Conservation (phyloP, 92 coral and sea anemone genomes). For the Porites divaricata region DNA sequence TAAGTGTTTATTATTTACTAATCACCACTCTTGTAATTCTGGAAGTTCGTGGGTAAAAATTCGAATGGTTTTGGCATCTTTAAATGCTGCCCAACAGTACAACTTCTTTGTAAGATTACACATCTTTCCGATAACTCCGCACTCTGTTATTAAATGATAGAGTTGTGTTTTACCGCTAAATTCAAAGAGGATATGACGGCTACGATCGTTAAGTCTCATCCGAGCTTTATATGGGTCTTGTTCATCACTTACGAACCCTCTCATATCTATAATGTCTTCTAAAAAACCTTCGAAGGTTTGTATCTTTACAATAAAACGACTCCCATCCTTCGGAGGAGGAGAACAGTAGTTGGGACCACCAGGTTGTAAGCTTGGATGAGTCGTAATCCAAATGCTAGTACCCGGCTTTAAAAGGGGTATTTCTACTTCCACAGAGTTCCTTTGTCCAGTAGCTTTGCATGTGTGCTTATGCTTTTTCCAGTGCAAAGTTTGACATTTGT, state of each 20-base stretch:
- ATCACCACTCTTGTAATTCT: slow-evolving; percentile 16
- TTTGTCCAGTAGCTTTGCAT: slow-evolving; percentile 26
- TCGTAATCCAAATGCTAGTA: no score
- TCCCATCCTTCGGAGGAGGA: slow-evolving; percentile 28
- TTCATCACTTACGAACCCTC: slow-evolving; percentile 13
- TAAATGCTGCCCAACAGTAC: slow-evolving; percentile 29
- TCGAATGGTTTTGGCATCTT: slow-evolving; percentile 12
- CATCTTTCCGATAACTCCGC: slow-evolving; percentile 19
- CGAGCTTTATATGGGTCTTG: slow-evolving; percentile 2
- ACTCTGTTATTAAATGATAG: slow-evolving; percentile 24
- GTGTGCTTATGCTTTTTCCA: slow-evolving; percentile 40
- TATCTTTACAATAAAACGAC: slow-evolving; percentile 40
- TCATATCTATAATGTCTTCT: not conserved
- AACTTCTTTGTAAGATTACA: slow-evolving; percentile 13
- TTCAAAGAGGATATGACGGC: not conserved
- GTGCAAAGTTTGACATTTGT: slow-evolving; percentile 19
- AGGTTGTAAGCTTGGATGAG: slow-evolving; percentile 27
- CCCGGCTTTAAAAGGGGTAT: not conserved
- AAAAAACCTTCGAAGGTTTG: slow-evolving; percentile 22
- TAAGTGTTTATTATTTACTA: no score
- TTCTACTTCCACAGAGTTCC: not conserved
- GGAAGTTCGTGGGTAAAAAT: slow-evolving; percentile 38
- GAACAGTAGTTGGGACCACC: slow-evolving; percentile 33
- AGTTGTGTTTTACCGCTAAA: not conserved
- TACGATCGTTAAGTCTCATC: not conserved